These are phyloP conservation scores for Heliocidaris erythrogramma DNA, from an alignment of 35 echinoderm and acorn worm genomes.

Conservation along the genomic window DNA sequence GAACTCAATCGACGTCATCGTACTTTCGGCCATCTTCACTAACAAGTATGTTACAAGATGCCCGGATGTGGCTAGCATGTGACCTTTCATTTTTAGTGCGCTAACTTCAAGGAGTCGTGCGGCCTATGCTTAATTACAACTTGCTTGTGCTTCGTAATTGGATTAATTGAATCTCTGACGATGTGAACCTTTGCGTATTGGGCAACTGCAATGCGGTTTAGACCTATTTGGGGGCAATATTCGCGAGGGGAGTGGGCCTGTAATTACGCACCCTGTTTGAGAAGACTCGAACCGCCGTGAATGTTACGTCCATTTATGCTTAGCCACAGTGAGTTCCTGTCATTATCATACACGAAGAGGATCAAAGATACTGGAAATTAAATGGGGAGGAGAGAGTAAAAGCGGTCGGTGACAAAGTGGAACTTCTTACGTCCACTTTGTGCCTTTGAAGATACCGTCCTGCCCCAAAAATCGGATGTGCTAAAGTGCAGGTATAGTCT, in stretches of 20 bases:
- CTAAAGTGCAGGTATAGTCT: background rate
- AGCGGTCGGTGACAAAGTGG: background rate
- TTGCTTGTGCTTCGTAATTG: slow-evolving; percentile 43
- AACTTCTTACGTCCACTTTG: background rate
- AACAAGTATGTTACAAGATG: background rate
- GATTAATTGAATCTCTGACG: slow-evolving; percentile 36
- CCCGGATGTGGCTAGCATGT: background rate
- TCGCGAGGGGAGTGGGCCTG: slow-evolving; percentile 19
- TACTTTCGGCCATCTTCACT: background rate
- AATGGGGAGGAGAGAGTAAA: background rate
- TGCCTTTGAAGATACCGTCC: background rate
- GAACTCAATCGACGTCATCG: background rate
- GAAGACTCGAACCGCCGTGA: background rate
- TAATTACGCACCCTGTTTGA: slow-evolving; percentile 33
- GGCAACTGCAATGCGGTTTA: background rate
- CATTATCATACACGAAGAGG: background rate
- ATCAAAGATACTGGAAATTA: background rate
- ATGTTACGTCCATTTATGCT: slow-evolving; percentile 17
- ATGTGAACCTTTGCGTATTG: slow-evolving; percentile 26
- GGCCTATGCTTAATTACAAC: slow-evolving; percentile 34
- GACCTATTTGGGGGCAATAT: background rate
- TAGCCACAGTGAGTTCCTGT: background rate
- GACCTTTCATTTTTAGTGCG: background rate
- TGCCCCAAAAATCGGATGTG: background rate
- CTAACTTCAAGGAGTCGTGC: slow-evolving; percentile 20